Percentiles rank a stretch among this genome's conserved stretches.
phyloP scores from a whole-genome alignment of 2,797 vertebrate genomes.

The Agapornis canus region DNA sequence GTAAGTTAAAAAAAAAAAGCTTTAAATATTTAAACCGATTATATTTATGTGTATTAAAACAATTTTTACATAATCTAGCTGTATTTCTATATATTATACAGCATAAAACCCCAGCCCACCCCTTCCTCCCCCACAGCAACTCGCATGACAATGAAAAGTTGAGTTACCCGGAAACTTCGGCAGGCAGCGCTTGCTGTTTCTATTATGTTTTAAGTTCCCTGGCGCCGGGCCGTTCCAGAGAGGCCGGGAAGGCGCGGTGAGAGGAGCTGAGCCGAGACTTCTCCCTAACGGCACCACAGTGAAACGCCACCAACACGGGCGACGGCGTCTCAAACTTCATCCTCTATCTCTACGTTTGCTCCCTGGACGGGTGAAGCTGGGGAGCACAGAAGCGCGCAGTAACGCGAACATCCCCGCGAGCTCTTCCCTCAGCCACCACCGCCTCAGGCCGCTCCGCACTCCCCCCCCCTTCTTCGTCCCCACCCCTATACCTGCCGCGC shows the following conservation, averaged over 20 bases:
- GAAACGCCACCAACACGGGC: neutral
- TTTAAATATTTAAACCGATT: neutral
- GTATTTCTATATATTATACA: neutral
- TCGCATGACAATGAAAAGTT: conserved; percentile 31
- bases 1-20: neutral
- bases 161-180: conserved; percentile 3
- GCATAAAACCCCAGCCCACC: neutral
- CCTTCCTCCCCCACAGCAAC: neutral
- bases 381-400: neutral
- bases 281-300: neutral
- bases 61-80: neutral
- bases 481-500: conserved; percentile 79
- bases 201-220: neutral
- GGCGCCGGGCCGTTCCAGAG: conserved; percentile 14
- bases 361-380: neutral
- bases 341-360: conserved; percentile 43
- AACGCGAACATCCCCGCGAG: neutral
- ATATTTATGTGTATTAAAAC: neutral
- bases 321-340: conserved; percentile 40
- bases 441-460: neutral
- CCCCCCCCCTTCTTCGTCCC: neutral
- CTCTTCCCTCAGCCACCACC: neutral
- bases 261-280: neutral
- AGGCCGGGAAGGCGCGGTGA: neutral
- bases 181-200: neutral